Conservation (phyloP, 2,113 vertebrate species). For the Patagioenas fasciata region DNA sequence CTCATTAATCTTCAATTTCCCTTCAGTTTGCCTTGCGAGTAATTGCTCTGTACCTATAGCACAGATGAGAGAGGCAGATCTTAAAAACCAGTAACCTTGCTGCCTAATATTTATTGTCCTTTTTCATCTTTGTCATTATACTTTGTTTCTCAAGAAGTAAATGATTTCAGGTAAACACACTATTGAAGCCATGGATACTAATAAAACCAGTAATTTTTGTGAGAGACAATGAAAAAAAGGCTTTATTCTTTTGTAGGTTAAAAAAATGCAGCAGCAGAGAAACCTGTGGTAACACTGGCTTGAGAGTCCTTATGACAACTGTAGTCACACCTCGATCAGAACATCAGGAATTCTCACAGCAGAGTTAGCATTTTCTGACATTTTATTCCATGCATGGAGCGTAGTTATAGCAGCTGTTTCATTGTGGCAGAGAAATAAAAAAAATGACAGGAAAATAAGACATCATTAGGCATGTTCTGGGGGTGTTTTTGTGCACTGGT, state of each 20-base stretch:
- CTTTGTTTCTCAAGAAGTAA: neutral
- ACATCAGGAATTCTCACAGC: neutral
- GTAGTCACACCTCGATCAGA: slow-evolving; percentile 18
- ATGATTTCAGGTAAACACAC: neutral
- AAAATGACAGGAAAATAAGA: slow-evolving; percentile 72
- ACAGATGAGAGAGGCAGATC: neutral
- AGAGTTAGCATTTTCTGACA: slow-evolving; percentile 52
- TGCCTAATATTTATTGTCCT: neutral
- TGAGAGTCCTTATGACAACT: neutral
- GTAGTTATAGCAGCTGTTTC: slow-evolving; percentile 61
- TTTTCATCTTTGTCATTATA: neutral
- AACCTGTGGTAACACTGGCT: neutral
- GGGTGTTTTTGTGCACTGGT: slow-evolving; percentile 22
- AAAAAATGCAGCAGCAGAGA: slow-evolving; percentile 6
- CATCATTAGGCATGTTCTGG: slow-evolving; percentile 49
- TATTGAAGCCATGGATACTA: neutral
- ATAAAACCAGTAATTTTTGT: neutral
- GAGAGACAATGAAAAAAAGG: neutral
- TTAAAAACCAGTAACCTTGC: neutral
- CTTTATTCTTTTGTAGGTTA: neutral
- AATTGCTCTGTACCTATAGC: neutral
- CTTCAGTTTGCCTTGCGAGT: neutral
- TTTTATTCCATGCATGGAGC: slow-evolving; percentile 42
- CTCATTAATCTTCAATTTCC: neutral
- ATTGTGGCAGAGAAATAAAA: slow-evolving; percentile 41